Conservation (phyloP, 1,140 invertebrate genomes). For the Lordiphosa clarofinis region DNA sequence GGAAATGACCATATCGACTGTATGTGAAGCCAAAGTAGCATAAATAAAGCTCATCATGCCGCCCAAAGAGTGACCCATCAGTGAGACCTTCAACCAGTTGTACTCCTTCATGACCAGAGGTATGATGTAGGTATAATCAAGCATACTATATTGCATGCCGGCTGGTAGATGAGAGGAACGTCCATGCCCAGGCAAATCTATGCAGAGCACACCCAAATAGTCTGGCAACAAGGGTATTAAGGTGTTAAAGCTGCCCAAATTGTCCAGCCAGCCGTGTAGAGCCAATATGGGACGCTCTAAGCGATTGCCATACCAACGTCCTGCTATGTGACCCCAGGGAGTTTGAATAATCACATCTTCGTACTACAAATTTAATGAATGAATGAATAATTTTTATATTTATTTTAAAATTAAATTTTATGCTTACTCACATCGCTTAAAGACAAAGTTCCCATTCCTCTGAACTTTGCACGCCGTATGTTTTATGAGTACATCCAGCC, state of each 20-base stretch:
- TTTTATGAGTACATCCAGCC: background rate
- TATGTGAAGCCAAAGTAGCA: constrained; percentile 81
- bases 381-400: no score
- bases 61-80: constrained; percentile 86
- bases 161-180: constrained; percentile 83
- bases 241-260: constrained; percentile 86
- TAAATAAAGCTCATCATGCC: constrained; percentile 82
- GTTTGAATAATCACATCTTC: constrained; percentile 84
- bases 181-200: constrained; percentile 88
- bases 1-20: constrained; percentile 82
- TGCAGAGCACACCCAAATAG: constrained; percentile 82
- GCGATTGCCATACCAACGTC: constrained; percentile 85
- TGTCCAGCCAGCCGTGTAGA: constrained; percentile 88
- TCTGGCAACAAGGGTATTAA: constrained; percentile 83
- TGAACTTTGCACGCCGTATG: constrained; percentile 20
- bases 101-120: constrained; percentile 83
- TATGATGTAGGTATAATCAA: constrained; percentile 81
- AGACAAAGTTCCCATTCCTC: constrained; percentile 46
- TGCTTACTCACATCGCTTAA: constrained; percentile 46
- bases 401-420: no score
- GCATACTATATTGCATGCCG: constrained; percentile 82
- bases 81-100: constrained; percentile 84
- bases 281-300: constrained; percentile 84
- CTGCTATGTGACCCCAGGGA: constrained; percentile 84
- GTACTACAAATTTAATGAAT: constrained; percentile 10